A percentile compares a stretch with the other conserved stretches of the same genome.
Conservation (phyloP, 1,140 invertebrate genomes). For the Manduca sexta region DNA sequence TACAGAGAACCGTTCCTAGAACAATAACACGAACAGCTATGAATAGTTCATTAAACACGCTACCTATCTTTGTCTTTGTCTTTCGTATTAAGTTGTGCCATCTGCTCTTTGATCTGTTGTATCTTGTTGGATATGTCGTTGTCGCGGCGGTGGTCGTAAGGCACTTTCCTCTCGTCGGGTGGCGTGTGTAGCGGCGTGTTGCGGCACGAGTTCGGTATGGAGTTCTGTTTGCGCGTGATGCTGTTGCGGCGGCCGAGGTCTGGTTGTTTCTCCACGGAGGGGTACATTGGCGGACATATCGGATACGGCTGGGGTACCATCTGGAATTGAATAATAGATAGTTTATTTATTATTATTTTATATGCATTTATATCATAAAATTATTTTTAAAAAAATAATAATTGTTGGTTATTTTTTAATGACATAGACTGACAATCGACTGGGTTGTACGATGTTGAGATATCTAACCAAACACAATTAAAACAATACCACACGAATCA, state of each 20-base stretch:
- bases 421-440: too few relatives aligned
- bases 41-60: too few relatives aligned
- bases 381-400: too few relatives aligned
- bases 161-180: conserved; percentile 14
- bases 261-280: conserved; percentile 23
- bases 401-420: too few relatives aligned
- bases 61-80: conserved; percentile 21
- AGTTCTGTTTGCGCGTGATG: conserved; percentile 18
- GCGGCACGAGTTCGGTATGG: conserved; percentile 20
- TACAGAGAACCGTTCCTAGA: too few relatives aligned
- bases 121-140: conserved; percentile 44
- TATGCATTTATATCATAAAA: not conserved
- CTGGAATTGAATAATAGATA: conserved; percentile 15
- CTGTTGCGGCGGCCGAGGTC: conserved; percentile 7
- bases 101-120: conserved; percentile 53
- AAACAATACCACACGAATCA: too few relatives aligned
- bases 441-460: too few relatives aligned
- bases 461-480: too few relatives aligned
- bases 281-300: conserved; percentile 41
- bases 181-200: conserved; percentile 23
- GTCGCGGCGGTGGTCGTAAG: not conserved
- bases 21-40: too few relatives aligned
- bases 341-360: too few relatives aligned
- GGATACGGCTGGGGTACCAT: conserved; percentile 44
- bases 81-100: conserved; percentile 31